Evolutionary conservation across 2,797 vertebrate genomes (phyloP), one percentile per base, ranked within the genome.

Genomic region (Sparus aurata): DNA sequence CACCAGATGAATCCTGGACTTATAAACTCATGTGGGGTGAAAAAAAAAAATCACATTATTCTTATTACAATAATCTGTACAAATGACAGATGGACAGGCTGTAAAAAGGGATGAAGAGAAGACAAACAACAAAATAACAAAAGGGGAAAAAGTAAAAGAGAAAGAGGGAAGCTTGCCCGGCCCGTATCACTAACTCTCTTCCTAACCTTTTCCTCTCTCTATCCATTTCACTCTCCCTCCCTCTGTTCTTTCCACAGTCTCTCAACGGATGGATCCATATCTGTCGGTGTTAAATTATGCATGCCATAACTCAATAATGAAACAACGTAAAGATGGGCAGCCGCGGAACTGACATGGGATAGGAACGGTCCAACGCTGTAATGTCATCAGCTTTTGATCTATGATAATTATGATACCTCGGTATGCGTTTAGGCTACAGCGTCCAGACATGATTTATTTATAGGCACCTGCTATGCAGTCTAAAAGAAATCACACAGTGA

Each of bases 361-460:
- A 92, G 91, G 91, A 92, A 86, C 61, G 79, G 80, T 87, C 86
- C 80, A 88, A 89, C 87, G 87, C 91, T 91, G 93, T 94, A 94
- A 94, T 93, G 92, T 91, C 94, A 94, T 94, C 93, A 94, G 94
- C 91, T 93, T 93, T 92, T 94, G 94, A 94, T 94, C 94, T 94
- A 94, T 93, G 93, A 93, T 93, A 94, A 94, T 94, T 94, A 94
- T 93, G 92, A 94, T 94, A 94, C 92, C 94, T 91, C 78, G 87
- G 90, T 93, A 93, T 94, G 92, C 91, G 86, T 93, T 94, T 93
- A 93, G 86, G 90, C 91, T 90, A 88, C 91, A 89, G 89, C 91
- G 64, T 91, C 89, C 88, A 90, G 86, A 78, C 88, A 93, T 94
- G 90, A 93, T 93, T 94, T 94, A 94, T 94, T 94, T 93, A 94